Base-by-base conservation (phyloP, 2,113 vertebrate genomes). In the Lagopus muta region DNA sequence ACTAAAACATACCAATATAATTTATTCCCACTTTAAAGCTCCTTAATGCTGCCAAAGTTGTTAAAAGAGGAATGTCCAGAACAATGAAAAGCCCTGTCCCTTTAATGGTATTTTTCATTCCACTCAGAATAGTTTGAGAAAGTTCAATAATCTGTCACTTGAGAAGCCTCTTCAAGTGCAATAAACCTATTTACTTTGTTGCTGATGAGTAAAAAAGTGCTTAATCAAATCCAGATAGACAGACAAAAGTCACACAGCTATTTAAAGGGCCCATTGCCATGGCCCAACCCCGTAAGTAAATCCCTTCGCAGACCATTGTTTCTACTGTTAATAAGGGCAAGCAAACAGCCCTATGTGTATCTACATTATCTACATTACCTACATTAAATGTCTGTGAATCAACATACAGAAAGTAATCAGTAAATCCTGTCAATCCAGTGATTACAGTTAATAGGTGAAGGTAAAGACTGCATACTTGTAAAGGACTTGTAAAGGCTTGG, bases 161-260 rank as follows among this genome's bases (percentile, higher is more conserved):
- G 66, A 94, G 47, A 88, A 82, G 48, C 36, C 69, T 75, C 70
- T 79, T 95, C 30, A n/a, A 91, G 62, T 45, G 86, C 88, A 89
- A 90, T 86, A 93, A 90, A 83, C 25, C 48, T 94, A 58, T 93
- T 94, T 93, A 71, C 86, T 93, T 90, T 82, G 73, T 32, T 85
- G 52, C 21, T 86, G 82, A 91, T 76, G 36, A 32, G 81, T 81
- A 1, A 19, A 91, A 84, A 90, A 65, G 30, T 61, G 52, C 43
- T 92, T 75, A 78, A 78, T 78, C 57, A 88, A 70, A 74, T 86
- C 72, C 57, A 94, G 72, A 74, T 25, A 50, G 5, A 54, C 10
- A 88, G 76, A 86, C 16, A 86, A 83, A 90, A 96, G 66, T 42
- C 73, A 61, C 62, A 20, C 8, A 73, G 28, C 25, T 88, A 57